Evolutionary conservation across 2,888 invertebrate genomes (phyloP).

Genomic region (Synergus itoensis): DNA sequence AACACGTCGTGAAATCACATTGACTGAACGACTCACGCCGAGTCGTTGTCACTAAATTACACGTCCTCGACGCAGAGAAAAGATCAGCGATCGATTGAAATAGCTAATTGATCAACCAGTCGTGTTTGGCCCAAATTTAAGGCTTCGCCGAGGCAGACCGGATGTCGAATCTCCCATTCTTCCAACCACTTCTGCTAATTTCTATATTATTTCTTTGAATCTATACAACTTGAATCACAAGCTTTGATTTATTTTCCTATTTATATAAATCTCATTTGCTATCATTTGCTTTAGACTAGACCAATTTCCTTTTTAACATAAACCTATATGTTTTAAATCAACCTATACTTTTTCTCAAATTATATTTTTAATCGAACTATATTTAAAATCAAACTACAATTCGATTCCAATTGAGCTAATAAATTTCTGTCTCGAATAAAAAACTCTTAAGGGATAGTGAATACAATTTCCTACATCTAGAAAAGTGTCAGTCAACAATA

Average conservation of each 20-base stretch:
- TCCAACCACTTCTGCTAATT: slow-evolving; percentile 23
- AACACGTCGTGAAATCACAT: slow-evolving; percentile 68
- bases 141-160: slow-evolving; percentile 37
- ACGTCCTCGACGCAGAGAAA: slow-evolving; percentile 53
- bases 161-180: slow-evolving; percentile 40
- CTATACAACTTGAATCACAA: slow-evolving; percentile 31
- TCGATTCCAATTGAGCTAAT: slow-evolving; percentile 21
- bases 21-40: slow-evolving; percentile 49
- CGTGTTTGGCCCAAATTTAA: slow-evolving; percentile 47
- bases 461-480: slow-evolving; percentile 31
- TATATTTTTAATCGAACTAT: not conserved
- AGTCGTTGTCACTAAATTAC: slow-evolving; percentile 52
- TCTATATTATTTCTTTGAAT: slow-evolving; percentile 2
- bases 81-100: slow-evolving; percentile 50
- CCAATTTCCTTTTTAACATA: slow-evolving; percentile 22
- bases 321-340: slow-evolving; percentile 22
- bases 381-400: slow-evolving; percentile 16
- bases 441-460: slow-evolving; percentile 32
- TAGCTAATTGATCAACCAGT: slow-evolving; percentile 51
- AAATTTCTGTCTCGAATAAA: slow-evolving; percentile 40
- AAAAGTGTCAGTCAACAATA: slow-evolving; percentile 36
- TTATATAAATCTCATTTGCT: slow-evolving; percentile 38
- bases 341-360: not conserved
- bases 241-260: slow-evolving; percentile 37
- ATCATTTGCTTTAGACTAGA: slow-evolving; percentile 38